phyloP scores from a whole-genome alignment of 2,113 vertebrate species.

The Ciconia stormi region DNA sequence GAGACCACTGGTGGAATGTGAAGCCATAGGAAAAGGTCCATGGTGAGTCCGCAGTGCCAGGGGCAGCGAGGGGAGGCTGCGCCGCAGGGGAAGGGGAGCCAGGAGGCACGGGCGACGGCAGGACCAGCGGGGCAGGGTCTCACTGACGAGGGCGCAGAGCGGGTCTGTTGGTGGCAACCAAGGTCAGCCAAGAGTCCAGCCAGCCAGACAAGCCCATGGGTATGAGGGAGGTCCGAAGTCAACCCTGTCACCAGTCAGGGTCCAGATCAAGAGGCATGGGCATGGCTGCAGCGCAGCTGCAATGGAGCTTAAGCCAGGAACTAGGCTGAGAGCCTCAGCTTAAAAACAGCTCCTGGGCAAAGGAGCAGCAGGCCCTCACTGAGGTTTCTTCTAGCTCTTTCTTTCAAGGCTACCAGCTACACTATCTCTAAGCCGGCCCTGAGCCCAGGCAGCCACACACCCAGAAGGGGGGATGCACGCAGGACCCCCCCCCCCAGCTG shows the following conservation, averaged over 20 bases:
- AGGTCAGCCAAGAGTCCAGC: neutral
- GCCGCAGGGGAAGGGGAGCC: neutral
- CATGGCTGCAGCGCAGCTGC: neutral
- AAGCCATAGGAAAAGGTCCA: neutral
- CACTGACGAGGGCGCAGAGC: neutral
- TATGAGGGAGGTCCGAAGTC: neutral
- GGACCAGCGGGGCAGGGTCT: neutral
- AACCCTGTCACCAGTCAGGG: neutral
- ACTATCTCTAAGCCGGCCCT: neutral
- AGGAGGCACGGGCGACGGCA: neutral
- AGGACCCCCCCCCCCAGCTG: neutral
- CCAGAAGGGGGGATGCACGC: neutral
- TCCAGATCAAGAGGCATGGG: neutral
- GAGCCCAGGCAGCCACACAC: neutral
- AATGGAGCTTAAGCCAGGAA: neutral
- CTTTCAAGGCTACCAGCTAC: neutral
- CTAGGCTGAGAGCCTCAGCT: neutral
- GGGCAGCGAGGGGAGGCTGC: neutral
- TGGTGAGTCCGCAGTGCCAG: accelerated
- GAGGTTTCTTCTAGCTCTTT: neutral
- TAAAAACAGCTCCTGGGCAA: neutral
- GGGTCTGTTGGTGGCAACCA: neutral
- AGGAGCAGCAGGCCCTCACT: neutral
- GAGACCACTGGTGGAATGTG: neutral
- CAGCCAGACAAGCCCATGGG: neutral